Conservation (phyloP, 2,113 vertebrate genomes). For the Mystacornis crossleyi region DNA sequence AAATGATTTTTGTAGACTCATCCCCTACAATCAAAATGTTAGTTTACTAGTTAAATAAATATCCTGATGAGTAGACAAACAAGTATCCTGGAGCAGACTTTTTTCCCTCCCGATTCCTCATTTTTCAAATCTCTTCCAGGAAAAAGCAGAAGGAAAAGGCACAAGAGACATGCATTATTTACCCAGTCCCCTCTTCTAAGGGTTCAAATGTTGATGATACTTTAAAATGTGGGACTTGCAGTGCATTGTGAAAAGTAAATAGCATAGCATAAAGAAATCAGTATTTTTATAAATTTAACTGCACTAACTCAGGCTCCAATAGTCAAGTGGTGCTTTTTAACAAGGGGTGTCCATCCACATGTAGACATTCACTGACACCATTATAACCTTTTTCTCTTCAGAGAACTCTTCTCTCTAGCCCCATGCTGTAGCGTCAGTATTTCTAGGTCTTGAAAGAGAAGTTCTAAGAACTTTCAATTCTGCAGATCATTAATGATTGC, state of each 20-base stretch:
- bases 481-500: neutral
- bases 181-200: neutral
- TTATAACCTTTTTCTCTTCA: neutral
- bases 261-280: neutral
- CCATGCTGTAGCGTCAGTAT: rapidly evolving
- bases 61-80: neutral
- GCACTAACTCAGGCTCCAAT: neutral
- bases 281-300: neutral
- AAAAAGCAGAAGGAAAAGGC: neutral
- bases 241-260: neutral
- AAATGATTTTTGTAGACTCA: neutral
- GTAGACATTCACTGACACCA: neutral
- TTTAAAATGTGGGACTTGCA: neutral
- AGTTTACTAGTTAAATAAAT: neutral
- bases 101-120: neutral
- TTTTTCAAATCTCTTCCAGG: neutral
- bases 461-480: neutral
- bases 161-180: neutral
- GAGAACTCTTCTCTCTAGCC: neutral
- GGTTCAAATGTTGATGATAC: neutral
- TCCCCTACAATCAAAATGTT: neutral
- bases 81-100: neutral
- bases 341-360: neutral
- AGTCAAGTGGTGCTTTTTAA: neutral
- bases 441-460: neutral